Percentiles rank a stretch among this genome's conserved stretches.
Evolutionary conservation across 2,797 vertebrate species (phyloP).

Genomic region (Lepus oiostolus): DNA sequence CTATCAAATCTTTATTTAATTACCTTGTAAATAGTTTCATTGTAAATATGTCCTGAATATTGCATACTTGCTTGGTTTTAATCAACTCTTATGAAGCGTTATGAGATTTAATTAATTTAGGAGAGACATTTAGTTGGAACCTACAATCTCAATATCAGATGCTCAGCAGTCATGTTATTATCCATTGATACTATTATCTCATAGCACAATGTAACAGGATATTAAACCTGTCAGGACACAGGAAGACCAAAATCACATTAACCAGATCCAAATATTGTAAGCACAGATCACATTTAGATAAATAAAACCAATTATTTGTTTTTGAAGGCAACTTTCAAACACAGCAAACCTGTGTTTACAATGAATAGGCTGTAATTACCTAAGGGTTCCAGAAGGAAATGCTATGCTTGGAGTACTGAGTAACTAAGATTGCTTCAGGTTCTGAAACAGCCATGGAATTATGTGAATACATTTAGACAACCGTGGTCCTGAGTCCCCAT

Average conservation of each 20-base stretch:
- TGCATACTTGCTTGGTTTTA: neutral
- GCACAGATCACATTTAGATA: conserved; percentile 61
- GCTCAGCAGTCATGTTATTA: conserved; percentile 58
- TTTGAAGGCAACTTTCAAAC: conserved; percentile 47
- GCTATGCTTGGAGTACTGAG: neutral
- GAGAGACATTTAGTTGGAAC: conserved; percentile 72
- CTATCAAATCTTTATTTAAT: neutral
- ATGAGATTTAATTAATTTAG: conserved; percentile 53
- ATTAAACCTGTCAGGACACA: conserved; percentile 78
- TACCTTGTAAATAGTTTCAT: neutral
- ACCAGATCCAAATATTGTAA: conserved; percentile 73
- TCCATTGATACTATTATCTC: conserved; percentile 67
- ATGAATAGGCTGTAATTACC: neutral
- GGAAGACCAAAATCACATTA: conserved; percentile 63
- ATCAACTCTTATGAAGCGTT: neutral
- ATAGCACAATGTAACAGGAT: conserved; percentile 72
- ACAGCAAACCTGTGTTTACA: conserved; percentile 47
- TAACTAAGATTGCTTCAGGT: neutral
- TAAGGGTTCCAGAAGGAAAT: conserved; percentile 19
- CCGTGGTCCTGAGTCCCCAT: no score
- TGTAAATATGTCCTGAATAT: neutral
- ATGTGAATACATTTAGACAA: neutral
- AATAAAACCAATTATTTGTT: conserved; percentile 41
- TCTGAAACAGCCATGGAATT: neutral
- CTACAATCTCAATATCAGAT: conserved; percentile 57